These are phyloP conservation scores for Turnix velox DNA, from an alignment of 2,113 vertebrate species.

Conservation along the genomic window DNA sequence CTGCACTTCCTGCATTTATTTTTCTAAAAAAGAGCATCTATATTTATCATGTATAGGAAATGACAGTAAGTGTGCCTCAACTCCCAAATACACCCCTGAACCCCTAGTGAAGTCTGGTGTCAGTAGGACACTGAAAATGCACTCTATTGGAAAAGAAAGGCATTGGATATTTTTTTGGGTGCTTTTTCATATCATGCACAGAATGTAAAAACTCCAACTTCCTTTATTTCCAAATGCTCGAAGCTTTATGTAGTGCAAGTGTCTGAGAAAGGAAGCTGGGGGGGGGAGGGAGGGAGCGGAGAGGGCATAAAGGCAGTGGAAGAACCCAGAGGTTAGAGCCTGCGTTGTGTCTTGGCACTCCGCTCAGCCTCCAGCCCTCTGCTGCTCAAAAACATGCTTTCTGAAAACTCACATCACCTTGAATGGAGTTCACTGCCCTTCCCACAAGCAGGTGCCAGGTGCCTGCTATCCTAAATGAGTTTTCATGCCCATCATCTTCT, in stretches of 20 bases:
- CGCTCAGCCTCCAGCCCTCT: background rate
- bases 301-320: background rate
- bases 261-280: background rate
- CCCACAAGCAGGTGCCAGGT: rapidly evolving
- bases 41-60: background rate
- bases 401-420: background rate
- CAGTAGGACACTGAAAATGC: background rate
- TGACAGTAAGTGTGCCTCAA: background rate
- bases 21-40: background rate
- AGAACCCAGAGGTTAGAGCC: background rate
- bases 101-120: background rate
- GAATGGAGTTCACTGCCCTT: background rate
- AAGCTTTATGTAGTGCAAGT: background rate
- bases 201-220: background rate
- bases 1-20: background rate
- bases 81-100: background rate
- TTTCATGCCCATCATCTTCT: background rate
- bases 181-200: background rate
- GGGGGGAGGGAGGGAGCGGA: too few species aligned
- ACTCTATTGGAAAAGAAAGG: background rate
- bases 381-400: background rate
- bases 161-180: background rate
- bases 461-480: background rate
- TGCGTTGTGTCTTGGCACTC: background rate
- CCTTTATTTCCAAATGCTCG: background rate